Evolutionary conservation across 1,140 invertebrate species (phyloP), one percentile per base, ranked within the genome.

Genomic region (Rhyacophila brunnea): DNA sequence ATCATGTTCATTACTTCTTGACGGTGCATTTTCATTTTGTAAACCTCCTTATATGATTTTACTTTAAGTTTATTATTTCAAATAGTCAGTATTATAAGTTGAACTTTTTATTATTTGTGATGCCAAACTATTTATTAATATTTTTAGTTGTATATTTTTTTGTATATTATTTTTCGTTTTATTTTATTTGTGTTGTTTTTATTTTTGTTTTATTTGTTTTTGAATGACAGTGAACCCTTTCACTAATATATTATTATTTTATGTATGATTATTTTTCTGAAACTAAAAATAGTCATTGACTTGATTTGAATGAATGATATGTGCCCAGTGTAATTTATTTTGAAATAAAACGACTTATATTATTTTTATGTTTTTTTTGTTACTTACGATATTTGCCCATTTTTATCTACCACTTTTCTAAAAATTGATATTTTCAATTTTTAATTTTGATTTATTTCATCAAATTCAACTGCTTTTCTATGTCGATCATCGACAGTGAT

Each of bases 251-350:
- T 17, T 20, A 46, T 44, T 18, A 48, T 51, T 15, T 51, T 44
- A 32, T 49, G 32, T 40, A 34, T 28, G 2, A 18, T 1, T 28
- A 17, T 57, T 50, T 28, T 42, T 50, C 10, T 52, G 34, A 50
- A 17, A 47, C 10, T 3, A 47, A n/a, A n/a, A 5, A 52, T 52
- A 62, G 49, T 56, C 58, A 45, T 46, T 65, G 47, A 51, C 52
- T 63, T 59, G 43, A 32, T 52, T 45, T 45, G 42, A 57, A 47
- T 58, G 49, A 50, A 60, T 52, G 45, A 38, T 60, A 66, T 63
- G 54, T 66, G 57, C 57, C 51, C 60, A 47, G 57, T 48, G 42
- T 64, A 65, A 53, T 48, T 43, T 59, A 54, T 48, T 66, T 38
- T 58, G 60, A 55, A 67, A 57, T 53, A 4, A 49, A 51, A 52